Percentiles rank a stretch among this genome's conserved stretches.
Evolutionary conservation across 2,888 invertebrate species (phyloP).

Genomic region (Melanargia galathea): DNA sequence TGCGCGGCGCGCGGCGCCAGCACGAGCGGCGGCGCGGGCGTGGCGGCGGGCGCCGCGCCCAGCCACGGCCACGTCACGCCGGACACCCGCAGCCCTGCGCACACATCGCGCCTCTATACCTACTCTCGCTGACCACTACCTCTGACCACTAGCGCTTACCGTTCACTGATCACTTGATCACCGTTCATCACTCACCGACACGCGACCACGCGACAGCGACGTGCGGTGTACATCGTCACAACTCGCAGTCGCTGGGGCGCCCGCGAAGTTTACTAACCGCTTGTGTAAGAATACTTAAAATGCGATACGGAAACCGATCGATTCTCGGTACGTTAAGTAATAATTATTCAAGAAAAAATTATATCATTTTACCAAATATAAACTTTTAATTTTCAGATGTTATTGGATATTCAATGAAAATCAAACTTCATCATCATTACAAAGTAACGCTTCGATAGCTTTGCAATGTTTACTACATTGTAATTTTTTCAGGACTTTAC

Average conservation of each 20-base stretch:
- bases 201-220: background rate
- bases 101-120: slow-evolving; percentile 70
- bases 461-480: background rate
- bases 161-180: background rate
- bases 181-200: background rate
- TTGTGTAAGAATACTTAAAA: background rate
- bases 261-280: background rate
- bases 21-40: slow-evolving; percentile 86
- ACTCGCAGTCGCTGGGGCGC: slow-evolving; percentile 15
- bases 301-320: slow-evolving; percentile 3
- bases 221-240: slow-evolving; percentile 21
- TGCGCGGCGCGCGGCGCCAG: slow-evolving; percentile 88
- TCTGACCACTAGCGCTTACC: slow-evolving; percentile 38
- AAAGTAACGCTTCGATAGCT: background rate
- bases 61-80: slow-evolving; percentile 90
- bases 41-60: slow-evolving; percentile 83
- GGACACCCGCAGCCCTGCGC: slow-evolving; percentile 89
- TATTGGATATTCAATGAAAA: background rate
- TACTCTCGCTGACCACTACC: slow-evolving; percentile 51
- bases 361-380: background rate
- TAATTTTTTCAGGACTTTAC: background rate
- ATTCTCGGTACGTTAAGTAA: background rate
- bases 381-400: background rate
- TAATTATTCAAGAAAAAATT: background rate
- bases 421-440: background rate